Evolutionary conservation across 53 echinoderm and acorn worm species (phyloP).

Genomic region (Astropecten irregularis): DNA sequence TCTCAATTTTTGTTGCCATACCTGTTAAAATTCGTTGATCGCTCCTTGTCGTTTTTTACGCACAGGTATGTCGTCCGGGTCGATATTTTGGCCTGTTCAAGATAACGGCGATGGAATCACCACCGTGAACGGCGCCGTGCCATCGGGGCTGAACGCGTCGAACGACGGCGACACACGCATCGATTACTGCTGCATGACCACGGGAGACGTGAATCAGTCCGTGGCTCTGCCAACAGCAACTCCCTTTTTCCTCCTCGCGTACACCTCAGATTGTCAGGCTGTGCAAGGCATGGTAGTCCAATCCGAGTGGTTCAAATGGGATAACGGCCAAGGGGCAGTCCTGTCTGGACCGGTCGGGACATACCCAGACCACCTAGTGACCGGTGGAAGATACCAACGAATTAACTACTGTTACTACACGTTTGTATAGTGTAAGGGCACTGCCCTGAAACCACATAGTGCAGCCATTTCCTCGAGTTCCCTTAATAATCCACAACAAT

Average conservation of each 20-base stretch:
- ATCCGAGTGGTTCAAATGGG: constrained; percentile 56
- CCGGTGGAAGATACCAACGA: no score
- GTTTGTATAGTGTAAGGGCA: no score
- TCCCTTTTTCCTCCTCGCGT: constrained; percentile 49
- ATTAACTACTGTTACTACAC: no score
- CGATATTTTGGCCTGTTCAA: constrained; percentile 50
- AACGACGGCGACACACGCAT: constrained; percentile 60
- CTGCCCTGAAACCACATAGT: no score
- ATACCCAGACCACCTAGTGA: no score
- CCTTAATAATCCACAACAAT: no score
- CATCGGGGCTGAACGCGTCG: constrained; percentile 24
- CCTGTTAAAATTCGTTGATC: no score
- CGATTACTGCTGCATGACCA: constrained; percentile 66
- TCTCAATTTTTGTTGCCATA: no score
- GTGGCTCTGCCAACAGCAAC: constrained; percentile 59
- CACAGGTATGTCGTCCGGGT: constrained; percentile 42
- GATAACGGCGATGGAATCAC: constrained; percentile 20
- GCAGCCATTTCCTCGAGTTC: no score
- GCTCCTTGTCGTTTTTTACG: no score
- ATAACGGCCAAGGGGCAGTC: no score
- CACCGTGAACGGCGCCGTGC: constrained; percentile 41
- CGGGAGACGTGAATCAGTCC: constrained; percentile 50
- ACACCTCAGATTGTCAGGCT: constrained; percentile 63
- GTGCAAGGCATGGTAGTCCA: constrained; percentile 62
- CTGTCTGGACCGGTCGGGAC: no score